Conservation (phyloP, 2,797 vertebrate species). For the Syndactyla subalaris region DNA sequence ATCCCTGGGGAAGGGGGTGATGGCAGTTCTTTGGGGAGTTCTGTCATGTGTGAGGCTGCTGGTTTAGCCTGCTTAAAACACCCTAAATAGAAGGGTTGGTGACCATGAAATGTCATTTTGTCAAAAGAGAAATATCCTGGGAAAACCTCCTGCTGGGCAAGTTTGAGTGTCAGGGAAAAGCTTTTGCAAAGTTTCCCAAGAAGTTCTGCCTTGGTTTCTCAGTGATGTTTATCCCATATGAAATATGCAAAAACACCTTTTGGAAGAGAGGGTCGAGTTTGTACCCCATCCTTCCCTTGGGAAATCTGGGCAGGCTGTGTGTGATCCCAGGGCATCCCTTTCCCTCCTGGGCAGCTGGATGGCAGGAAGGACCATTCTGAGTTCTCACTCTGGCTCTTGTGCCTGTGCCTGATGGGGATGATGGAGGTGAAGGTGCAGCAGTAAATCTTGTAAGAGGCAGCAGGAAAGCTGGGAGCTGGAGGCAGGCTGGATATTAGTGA, state of each 20-base stretch:
- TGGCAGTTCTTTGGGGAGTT: background rate
- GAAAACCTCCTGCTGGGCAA: background rate
- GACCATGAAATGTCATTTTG: background rate
- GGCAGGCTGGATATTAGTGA: background rate
- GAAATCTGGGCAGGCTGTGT: background rate
- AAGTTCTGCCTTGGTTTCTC: background rate
- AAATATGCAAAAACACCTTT: background rate
- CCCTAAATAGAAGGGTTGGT: background rate
- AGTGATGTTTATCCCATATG: fast-evolving
- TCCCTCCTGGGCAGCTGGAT: background rate
- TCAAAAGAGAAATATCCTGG: background rate
- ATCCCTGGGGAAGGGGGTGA: background rate
- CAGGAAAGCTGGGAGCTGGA: background rate
- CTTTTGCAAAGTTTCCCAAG: background rate
- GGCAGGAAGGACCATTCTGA: background rate
- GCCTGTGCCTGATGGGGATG: background rate
- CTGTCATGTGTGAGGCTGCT: background rate
- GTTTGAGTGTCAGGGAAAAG: background rate
- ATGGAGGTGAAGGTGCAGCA: background rate
- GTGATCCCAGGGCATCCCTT: background rate
- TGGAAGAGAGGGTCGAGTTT: background rate
- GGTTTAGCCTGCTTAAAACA: background rate
- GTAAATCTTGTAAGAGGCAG: background rate
- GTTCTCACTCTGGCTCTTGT: fast-evolving
- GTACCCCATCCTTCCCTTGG: background rate